phyloP scores from a whole-genome alignment of 2,113 vertebrate species.

The Notarius lentiginosus region DNA sequence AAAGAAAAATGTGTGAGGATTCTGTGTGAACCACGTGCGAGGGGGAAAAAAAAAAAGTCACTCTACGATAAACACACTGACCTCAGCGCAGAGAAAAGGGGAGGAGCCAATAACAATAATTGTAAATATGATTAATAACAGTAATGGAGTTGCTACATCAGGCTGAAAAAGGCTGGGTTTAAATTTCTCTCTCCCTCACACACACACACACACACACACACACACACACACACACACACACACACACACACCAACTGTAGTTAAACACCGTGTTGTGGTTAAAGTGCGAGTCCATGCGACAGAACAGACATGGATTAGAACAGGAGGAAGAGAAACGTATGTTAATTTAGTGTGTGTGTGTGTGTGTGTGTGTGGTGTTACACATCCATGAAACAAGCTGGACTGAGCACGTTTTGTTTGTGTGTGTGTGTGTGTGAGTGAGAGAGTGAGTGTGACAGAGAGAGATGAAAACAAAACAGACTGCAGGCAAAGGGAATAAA shows the following conservation, averaged over 20 bases:
- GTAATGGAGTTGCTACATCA: no score
- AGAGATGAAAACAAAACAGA: neutral
- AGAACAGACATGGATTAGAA: neutral
- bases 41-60: no score
- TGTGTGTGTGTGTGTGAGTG: constrained; percentile 2
- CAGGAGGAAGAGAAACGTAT: neutral
- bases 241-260: neutral
- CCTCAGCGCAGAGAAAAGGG: neutral
- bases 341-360: constrained; percentile 1
- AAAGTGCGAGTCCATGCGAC: neutral
- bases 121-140: no score
- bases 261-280: neutral
- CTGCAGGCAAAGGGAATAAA: neutral
- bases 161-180: no score
- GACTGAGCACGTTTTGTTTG: neutral
- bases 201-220: constrained; percentile 1
- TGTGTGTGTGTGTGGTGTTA: neutral
- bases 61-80: no score
- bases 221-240: constrained; percentile 33
- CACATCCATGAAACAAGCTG: neutral
- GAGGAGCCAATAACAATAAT: neutral
- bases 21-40: no score
- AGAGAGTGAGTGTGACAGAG: no score
- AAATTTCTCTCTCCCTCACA: neutral
- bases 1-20: no score